Conservation (phyloP, 1,140 invertebrate species). For the Chymomyza costata region DNA sequence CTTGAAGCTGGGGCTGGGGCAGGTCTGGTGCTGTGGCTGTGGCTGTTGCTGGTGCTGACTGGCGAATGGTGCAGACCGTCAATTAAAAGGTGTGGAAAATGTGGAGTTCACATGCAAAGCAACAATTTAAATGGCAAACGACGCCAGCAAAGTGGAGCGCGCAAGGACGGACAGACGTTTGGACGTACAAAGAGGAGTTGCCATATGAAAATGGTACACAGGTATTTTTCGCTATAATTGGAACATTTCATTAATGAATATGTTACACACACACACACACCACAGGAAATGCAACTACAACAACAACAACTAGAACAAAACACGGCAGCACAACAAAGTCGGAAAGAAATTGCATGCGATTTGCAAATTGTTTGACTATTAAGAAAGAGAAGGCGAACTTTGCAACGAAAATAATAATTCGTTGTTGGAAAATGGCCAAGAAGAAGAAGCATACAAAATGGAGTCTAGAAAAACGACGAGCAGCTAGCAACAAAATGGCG, state of each 20-base stretch:
- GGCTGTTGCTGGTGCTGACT: neutral
- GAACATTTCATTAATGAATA: conserved; percentile 60
- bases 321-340: conserved; percentile 16
- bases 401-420: conserved; percentile 44
- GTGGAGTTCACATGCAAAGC: conserved; percentile 57
- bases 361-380: conserved; percentile 68
- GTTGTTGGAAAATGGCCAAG: conserved; percentile 10
- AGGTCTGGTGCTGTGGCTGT: too few relatives aligned
- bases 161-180: too few relatives aligned
- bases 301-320: conserved; percentile 35
- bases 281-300: conserved; percentile 56
- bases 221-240: conserved; percentile 50
- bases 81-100: conserved; percentile 70
- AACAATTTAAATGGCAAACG: conserved; percentile 54
- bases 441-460: neutral
- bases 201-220: conserved; percentile 30
- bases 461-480: neutral
- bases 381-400: conserved; percentile 56
- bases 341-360: conserved; percentile 58
- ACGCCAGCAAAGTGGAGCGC: conserved; percentile 2
- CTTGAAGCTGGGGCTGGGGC: too few relatives aligned
- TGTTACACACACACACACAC: conserved; percentile 36
- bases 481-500: conserved; percentile 43
- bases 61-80: conserved; percentile 20
- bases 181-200: conserved; percentile 14